Evolutionary conservation across 2,113 vertebrate genomes (phyloP).

Genomic region (Chrysemys picta): DNA sequence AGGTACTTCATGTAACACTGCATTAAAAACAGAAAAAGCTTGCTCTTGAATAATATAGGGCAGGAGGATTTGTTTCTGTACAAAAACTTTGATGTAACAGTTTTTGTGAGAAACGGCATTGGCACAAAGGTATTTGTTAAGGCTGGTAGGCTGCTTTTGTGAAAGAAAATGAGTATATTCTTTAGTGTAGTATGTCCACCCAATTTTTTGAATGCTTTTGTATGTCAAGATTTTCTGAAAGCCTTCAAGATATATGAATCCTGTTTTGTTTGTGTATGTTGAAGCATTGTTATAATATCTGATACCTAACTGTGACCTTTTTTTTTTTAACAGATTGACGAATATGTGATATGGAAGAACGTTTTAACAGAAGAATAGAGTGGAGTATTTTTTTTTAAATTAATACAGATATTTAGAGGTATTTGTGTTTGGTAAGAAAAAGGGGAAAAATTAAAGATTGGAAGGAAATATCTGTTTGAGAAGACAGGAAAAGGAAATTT

Average conservation of each 20-base stretch:
- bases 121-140: conserved; percentile 62
- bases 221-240: conserved; percentile 5
- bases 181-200: neutral
- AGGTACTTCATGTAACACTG: conserved; percentile 51
- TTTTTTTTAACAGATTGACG: neutral
- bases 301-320: conserved; percentile 26
- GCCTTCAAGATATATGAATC: conserved; percentile 2
- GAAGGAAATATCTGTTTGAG: conserved; percentile 83
- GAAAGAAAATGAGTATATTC: conserved; percentile 20
- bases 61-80: neutral
- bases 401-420: conserved; percentile 59
- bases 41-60: neutral
- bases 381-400: conserved; percentile 50
- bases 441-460: conserved; percentile 71
- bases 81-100: conserved; percentile 5
- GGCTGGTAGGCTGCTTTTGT: conserved; percentile 50
- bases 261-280: neutral
- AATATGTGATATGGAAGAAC: conserved; percentile 37
- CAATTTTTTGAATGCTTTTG: neutral
- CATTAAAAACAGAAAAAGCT: conserved; percentile 40
- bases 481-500: conserved; percentile 84
- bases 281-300: conserved; percentile 34
- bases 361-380: conserved; percentile 19
- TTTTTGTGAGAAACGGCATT: conserved; percentile 22
- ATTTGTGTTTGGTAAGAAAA: conserved; percentile 64